Evolutionary conservation across 2,888 invertebrate species (phyloP), one percentile per base, ranked within the genome.

Genomic region (Eurytoma californica): DNA sequence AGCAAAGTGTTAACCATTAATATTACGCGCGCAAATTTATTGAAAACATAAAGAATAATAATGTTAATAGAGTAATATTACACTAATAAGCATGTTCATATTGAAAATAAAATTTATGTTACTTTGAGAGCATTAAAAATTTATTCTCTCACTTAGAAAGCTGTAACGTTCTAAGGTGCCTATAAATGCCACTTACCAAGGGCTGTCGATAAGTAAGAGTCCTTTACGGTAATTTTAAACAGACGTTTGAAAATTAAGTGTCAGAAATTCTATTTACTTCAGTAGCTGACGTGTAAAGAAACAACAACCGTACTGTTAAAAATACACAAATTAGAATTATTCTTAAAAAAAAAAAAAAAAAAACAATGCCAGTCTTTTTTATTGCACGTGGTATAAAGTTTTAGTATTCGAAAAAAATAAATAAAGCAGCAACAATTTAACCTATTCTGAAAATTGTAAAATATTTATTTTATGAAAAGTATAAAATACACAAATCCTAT

Each of bases 201-300:
- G 77, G 77, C 77, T 80, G 80, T 78, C 80, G 80, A 80, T 80
- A 80, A 80, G 80, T 80, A 80, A 77, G 80, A 78, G 77, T 77
- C 74, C 80, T 80, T 69, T 58, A 61, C 70, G 66, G 73, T 66
- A 60, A 63, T 75, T 72, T 78, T 57, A 77, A 80, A 77, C 73
- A 63, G 72, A 77, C 58, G 28, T 77, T 76, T 39, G 13, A 65
- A 72, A 75, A 75, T 79, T 67, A 20, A 76, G 61, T 28, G 53
- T 4, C 9, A 9, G 39, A 39, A 39, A 39, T 39, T 9, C 39
- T 39, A 39, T 39, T 39, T 39, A 39, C 39, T 39, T 39, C 9
- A 9, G 9, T 39, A 9, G 9, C 9, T 39, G 9, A 39, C 0
- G 7, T 9, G 7, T 9, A 7, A 39, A 7, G 7, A 39, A 39